Evolutionary conservation across 2,797 vertebrate species (phyloP).

Genomic region (Phoeniculus purpureus): DNA sequence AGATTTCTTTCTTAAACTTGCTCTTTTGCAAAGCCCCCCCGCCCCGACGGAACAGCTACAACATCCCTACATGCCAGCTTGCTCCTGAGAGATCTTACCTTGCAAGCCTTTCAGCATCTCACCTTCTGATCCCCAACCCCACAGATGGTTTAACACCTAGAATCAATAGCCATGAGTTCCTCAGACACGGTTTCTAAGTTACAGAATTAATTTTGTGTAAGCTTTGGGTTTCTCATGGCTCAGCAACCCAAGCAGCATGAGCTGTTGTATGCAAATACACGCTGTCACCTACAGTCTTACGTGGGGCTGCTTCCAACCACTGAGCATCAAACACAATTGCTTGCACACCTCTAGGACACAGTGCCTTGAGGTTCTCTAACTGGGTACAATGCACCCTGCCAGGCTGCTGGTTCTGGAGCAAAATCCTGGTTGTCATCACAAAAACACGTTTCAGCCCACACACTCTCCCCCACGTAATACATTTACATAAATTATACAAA

Average conservation of each 20-base stretch:
- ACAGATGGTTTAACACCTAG: not conserved
- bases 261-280: too few relatives aligned
- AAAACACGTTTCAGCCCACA: not conserved
- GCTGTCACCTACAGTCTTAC: not conserved
- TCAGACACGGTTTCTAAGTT: not conserved
- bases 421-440: not conserved
- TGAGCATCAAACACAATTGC: not conserved
- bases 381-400: not conserved
- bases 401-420: not conserved
- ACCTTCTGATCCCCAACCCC: not conserved
- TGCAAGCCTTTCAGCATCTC: not conserved
- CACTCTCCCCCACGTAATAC: not conserved
- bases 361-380: not conserved
- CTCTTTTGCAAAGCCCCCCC: not conserved
- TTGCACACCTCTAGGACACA: not conserved
- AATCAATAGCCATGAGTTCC: not conserved
- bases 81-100: not conserved
- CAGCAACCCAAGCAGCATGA: fast-evolving
- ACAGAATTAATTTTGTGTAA: not conserved
- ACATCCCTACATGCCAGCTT: not conserved
- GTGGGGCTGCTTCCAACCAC: not conserved
- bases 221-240: not conserved
- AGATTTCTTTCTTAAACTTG: not conserved
- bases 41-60: not conserved
- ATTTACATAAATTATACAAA: not conserved